Base-by-base conservation (phyloP, 2,113 vertebrate genomes). In the Nanorana parkeri region DNA sequence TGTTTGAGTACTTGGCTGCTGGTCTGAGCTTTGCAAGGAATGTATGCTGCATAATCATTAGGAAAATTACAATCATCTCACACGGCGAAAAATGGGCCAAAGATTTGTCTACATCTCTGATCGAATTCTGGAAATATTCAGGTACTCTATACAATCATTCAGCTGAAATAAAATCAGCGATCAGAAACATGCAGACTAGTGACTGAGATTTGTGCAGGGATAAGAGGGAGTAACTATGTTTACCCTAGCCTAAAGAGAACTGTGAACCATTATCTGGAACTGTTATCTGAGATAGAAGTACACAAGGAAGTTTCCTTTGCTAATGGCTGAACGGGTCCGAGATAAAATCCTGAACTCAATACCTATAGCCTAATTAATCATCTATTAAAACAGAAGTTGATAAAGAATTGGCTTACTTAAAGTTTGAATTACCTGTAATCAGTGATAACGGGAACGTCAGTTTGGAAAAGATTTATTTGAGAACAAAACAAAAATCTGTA, bases 211-310 rank as follows among this genome's bases (percentile, higher is more conserved):
- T 65, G 28, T 89, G 88, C 92, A 93, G 89, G 92, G 87, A 86
- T 89, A 92, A 91, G 90, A 92, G 89, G 93, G 92, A 91, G 94
- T 90, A 90, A 89, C 92, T 89, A 86, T 94, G 86, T 95, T 94
- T 95, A 90, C 90, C 85, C 91, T 93, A 90, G 86, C 89, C 86
- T 89, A 87, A 87, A 90, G 88, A 89, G 90, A 90, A 93, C 89
- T 94, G 92, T 86, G 87, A 89, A 83, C 89, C 87, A 89, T 90
- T 93, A 93, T 93, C 93, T 93, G 79, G 71, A 90, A 87, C 86
- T 92, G 92, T 95, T 96, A 95, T 95, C 95, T 94, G 91, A 91
- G 91, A 88, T 90, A 91, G 90, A 88, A 88, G 88, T 90, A 89
- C 91, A 95, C 90, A 90, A 91, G 92, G 94, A 93, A 92, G 91